phyloP scores from a whole-genome alignment of 2,888 invertebrate species.

The Archaeoteleia sp. region DNA sequence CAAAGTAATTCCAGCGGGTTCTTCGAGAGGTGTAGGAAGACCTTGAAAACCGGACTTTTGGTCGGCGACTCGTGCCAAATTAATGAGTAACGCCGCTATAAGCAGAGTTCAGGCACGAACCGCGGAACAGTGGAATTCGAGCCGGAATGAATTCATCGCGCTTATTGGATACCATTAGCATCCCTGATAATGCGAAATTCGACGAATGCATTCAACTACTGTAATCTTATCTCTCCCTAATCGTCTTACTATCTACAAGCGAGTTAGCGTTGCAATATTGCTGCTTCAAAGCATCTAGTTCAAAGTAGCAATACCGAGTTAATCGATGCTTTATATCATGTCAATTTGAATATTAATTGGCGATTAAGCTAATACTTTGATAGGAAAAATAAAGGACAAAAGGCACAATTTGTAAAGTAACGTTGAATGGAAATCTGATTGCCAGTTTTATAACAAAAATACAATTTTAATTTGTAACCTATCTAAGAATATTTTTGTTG shows the following conservation, averaged over 20 bases:
- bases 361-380: too few species aligned
- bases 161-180: conserved; percentile 40
- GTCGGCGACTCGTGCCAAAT: conserved; percentile 52
- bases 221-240: conserved; percentile 2
- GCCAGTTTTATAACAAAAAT: too few species aligned
- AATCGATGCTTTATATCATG: too few species aligned
- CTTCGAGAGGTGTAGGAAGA: conserved; percentile 46
- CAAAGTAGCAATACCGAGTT: too few species aligned
- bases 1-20: too few species aligned
- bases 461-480: too few species aligned
- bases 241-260: conserved; percentile 16
- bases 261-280: conserved; percentile 26
- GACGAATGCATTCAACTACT: conserved; percentile 34
- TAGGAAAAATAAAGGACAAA: too few species aligned
- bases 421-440: too few species aligned
- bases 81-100: conserved; percentile 49
- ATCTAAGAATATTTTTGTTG: too few species aligned
- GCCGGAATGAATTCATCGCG: conserved; percentile 45
- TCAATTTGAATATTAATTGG: too few species aligned
- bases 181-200: conserved; percentile 44
- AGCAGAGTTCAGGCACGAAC: conserved; percentile 32
- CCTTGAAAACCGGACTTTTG: conserved; percentile 54
- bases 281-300: too few species aligned
- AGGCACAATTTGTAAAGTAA: too few species aligned
- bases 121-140: conserved; percentile 19